A percentile compares a stretch with the other conserved stretches of the same genome.
Evolutionary conservation across 2,888 invertebrate genomes (phyloP).

Genomic region (Eueremaeus valkanovi): DNA sequence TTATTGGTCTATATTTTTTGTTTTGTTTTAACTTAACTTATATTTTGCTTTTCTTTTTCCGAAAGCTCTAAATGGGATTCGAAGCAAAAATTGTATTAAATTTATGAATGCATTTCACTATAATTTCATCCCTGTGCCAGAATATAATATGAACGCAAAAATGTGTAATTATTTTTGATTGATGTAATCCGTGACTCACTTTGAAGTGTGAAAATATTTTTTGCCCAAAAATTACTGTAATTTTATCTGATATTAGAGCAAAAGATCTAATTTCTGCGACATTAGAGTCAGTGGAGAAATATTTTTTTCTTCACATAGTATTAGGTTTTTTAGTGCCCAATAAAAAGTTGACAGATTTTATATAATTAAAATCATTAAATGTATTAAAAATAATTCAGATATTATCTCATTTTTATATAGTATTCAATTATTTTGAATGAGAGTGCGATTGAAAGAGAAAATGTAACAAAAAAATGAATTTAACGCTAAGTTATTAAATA

Average conservation of each 20-base stretch:
- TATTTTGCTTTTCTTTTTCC: too few species aligned
- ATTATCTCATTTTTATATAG: neutral
- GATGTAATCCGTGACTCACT: neutral
- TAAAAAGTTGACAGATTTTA: neutral
- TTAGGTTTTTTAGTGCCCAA: neutral
- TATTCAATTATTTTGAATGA: too few species aligned
- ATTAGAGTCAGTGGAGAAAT: neutral
- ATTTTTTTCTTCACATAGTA: neutral
- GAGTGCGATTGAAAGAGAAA: too few species aligned
- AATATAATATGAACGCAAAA: neutral
- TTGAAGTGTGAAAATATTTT: neutral
- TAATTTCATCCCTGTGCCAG: neutral
- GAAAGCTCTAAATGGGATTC: neutral
- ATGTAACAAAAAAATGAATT: too few species aligned
- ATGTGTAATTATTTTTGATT: conserved; percentile 27
- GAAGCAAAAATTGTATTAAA: neutral
- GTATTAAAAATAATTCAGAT: neutral
- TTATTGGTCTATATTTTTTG: too few species aligned
- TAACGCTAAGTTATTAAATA: too few species aligned
- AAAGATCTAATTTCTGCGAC: conserved; percentile 3
- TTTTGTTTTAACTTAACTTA: too few species aligned
- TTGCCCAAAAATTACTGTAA: conserved; percentile 1
- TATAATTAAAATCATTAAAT: neutral
- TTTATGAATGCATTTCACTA: conserved; percentile 15
- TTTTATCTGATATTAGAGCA: neutral